These are phyloP conservation scores for Pangasianodon gigas DNA, from an alignment of 2,113 vertebrate genomes.

Conservation along the genomic window DNA sequence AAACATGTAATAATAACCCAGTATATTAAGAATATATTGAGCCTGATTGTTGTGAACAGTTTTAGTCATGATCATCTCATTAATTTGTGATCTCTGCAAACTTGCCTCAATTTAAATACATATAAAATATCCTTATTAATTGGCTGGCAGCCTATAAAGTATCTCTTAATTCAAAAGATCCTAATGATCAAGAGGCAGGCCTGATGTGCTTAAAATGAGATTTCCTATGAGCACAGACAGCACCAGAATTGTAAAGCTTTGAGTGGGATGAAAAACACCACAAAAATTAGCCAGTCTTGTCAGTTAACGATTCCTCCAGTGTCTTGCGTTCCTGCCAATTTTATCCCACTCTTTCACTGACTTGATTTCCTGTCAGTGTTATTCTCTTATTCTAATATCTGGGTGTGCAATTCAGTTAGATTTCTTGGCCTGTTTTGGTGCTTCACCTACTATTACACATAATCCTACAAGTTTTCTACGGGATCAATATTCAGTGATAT, in stretches of 20 bases:
- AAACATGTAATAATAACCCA: background rate
- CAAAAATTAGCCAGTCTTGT: background rate
- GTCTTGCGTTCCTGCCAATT: background rate
- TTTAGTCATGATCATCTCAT: background rate
- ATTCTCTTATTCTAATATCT: background rate
- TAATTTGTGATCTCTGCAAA: background rate
- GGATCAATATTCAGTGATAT: background rate
- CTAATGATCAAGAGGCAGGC: background rate
- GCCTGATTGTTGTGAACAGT: background rate
- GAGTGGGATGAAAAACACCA: background rate
- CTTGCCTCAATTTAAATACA: background rate
- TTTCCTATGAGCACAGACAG: background rate
- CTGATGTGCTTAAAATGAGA: background rate
- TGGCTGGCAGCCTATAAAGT: background rate
- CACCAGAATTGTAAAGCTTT: background rate
- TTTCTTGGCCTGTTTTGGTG: background rate
- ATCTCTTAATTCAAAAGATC: background rate
- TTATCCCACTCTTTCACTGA: background rate
- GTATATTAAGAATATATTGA: background rate
- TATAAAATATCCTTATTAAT: background rate
- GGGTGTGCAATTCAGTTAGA: background rate
- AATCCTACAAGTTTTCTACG: background rate
- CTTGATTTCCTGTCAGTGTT: background rate
- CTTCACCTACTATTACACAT: background rate
- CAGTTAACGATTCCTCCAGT: background rate